phyloP scores from a whole-genome alignment of 2,797 vertebrate species.

The Delichon dasypus region DNA sequence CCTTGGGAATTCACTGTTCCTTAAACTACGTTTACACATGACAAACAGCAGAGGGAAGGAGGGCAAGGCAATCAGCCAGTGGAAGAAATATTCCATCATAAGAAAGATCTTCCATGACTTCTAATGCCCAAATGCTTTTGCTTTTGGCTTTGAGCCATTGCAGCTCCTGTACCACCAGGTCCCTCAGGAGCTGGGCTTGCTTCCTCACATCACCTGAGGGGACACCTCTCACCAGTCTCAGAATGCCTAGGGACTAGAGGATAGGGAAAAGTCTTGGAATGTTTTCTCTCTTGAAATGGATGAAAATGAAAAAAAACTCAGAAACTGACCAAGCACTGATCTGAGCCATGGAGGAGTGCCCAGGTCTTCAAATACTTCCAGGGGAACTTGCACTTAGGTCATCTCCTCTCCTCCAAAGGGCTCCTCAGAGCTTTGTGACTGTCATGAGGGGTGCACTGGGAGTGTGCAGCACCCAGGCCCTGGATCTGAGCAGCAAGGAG shows the following conservation, averaged over 20 bases:
- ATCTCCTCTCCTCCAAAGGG: neutral
- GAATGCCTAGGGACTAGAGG: fast-evolving
- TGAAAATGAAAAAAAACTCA: neutral
- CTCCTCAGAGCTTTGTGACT: neutral
- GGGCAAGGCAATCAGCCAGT: neutral
- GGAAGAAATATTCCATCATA: neutral
- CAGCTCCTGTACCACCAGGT: fast-evolving
- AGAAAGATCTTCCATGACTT: neutral
- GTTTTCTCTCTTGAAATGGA: neutral
- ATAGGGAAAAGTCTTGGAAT: neutral
- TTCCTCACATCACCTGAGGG: fast-evolving
- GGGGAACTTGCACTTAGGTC: neutral
- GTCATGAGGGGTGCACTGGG: fast-evolving
- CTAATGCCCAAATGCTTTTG: neutral
- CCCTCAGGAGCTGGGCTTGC: neutral
- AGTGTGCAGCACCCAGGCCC: neutral
- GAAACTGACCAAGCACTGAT: neutral
- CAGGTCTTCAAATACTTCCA: neutral
- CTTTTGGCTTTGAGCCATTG: neutral
- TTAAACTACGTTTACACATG: neutral
- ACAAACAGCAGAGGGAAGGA: neutral
- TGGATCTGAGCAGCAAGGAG: neutral
- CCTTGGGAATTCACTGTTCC: neutral
- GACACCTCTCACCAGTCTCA: fast-evolving
- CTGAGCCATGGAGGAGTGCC: neutral